These are phyloP conservation scores for Amblyjoppa proteus DNA, from an alignment of 2,888 invertebrate species.

Conservation along the genomic window DNA sequence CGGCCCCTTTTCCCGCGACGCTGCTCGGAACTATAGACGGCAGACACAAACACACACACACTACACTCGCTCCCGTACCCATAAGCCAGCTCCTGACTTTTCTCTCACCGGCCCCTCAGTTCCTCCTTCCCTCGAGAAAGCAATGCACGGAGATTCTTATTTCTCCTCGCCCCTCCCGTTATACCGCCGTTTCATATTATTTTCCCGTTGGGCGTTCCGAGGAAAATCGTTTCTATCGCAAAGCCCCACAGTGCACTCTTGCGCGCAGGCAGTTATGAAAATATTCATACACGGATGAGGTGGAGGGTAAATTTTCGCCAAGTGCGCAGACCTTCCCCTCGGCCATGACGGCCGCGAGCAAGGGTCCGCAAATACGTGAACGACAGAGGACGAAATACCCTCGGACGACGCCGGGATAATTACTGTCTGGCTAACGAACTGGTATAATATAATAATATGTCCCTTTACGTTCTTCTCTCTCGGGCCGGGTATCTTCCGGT, in stretches of 20 bases:
- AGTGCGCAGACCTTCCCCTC: not conserved
- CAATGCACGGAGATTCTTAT: slow-evolving; percentile 65
- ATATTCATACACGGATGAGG: not conserved
- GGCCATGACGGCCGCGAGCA: slow-evolving; percentile 39
- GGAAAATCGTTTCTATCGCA: slow-evolving; percentile 16
- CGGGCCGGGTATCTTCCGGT: slow-evolving; percentile 52
- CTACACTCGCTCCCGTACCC: not conserved
- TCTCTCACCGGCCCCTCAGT: slow-evolving; percentile 9
- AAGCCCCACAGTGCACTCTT: slow-evolving; percentile 13
- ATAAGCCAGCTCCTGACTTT: slow-evolving; percentile 36
- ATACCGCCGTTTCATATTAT: not conserved
- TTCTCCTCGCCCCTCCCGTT: slow-evolving; percentile 40
- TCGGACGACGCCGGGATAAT: slow-evolving; percentile 72
- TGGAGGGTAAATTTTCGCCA: not conserved
- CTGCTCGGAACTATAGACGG: slow-evolving; percentile 25
- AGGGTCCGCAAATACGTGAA: slow-evolving; percentile 46
- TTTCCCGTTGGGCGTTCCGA: slow-evolving; percentile 2
- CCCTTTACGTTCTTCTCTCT: slow-evolving; percentile 70
- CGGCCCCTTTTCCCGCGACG: slow-evolving; percentile 40
- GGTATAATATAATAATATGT: slow-evolving; percentile 77
- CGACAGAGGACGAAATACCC: slow-evolving; percentile 34
- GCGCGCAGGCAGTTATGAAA: not conserved
- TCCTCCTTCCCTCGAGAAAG: slow-evolving; percentile 51
- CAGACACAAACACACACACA: not conserved
- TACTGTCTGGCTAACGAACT: slow-evolving; percentile 76